Evolutionary conservation across 2,888 invertebrate genomes (phyloP), one percentile per base, ranked within the genome.

Genomic region (Amphipyra tragopoginis): DNA sequence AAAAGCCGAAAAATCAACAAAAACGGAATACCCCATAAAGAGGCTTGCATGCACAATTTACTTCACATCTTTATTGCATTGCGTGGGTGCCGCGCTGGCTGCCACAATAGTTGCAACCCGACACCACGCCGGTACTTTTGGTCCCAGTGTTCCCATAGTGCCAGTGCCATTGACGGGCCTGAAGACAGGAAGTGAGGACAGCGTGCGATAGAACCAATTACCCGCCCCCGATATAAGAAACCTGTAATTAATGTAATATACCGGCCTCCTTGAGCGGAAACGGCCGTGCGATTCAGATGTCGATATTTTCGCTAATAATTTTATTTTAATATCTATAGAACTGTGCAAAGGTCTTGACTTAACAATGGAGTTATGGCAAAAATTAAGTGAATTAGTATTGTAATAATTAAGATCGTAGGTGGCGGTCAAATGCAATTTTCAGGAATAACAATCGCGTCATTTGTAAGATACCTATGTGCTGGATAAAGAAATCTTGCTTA

Each of bases 131-230:
- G 88, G 90, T 85, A 84, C 88, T 89, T 90, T 88, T 85, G 86
- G 84, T 78, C 74, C 15, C 51, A 83, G 58, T 73, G 65, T 79
- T 83, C 83, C 84, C 82, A 87, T 85, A 84, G 80, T 80, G 67
- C 75, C 72, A 72, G 71, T 52, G 52, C 84, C 85, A 86, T 88
- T 87, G 84, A 88, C 75, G 80, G 78, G 81, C 63, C 90, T 6
- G 9, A 93, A 93, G 92, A 89, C 94, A 93, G 94, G 94, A 94
- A 94, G 93, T 91, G 86, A 89, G 90, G 90, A 93, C 90, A 91
- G 86, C 87, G 87, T 84, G 84, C 89, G 89, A 93, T 92, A 89
- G 86, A 89, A 87, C 93, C 92, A 93, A 94, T 93, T 92, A 90
- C 90, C 89, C 94, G 93, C 94, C 94, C 90, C 90, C 91, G 94